These are phyloP conservation scores for Gnathonemus echidnorhynchus DNA, from an alignment of 2,113 vertebrate species.

Conservation along the genomic window DNA sequence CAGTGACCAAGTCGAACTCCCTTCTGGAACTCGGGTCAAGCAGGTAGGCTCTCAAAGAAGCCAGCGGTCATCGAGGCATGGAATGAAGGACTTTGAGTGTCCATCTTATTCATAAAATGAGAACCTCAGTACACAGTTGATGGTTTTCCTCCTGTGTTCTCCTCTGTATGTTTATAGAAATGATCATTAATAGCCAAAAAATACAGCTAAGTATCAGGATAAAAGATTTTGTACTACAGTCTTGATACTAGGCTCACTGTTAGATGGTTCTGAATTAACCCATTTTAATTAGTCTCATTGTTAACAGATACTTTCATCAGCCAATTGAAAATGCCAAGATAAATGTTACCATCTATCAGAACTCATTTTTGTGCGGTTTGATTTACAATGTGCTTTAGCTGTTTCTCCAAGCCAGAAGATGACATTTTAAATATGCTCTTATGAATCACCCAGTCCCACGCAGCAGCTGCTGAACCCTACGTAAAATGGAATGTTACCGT, in stretches of 20 bases:
- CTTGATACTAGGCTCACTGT: background rate
- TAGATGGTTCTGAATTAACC: background rate
- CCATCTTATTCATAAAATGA: background rate
- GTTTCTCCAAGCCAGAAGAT: background rate
- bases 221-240: background rate
- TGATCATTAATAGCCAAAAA: background rate
- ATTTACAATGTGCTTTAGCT: background rate
- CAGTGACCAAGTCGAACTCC: slow-evolving; percentile 72
- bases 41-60: slow-evolving; percentile 64
- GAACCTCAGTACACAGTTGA: background rate
- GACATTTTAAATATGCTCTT: background rate
- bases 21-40: slow-evolving; percentile 83
- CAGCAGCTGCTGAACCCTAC: background rate
- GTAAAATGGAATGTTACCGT: background rate
- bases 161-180: background rate
- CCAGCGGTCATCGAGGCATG: too few relatives aligned
- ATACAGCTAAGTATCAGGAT: background rate
- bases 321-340: background rate
- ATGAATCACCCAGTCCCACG: slow-evolving; percentile 6
- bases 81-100: background rate
- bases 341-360: background rate
- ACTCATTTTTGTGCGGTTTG: background rate
- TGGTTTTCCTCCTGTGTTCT: background rate
- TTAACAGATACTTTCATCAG: background rate
- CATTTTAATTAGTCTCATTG: background rate